phyloP scores from a whole-genome alignment of 2,113 vertebrate species.

The Sinocyclocheilus anshuiensis region DNA sequence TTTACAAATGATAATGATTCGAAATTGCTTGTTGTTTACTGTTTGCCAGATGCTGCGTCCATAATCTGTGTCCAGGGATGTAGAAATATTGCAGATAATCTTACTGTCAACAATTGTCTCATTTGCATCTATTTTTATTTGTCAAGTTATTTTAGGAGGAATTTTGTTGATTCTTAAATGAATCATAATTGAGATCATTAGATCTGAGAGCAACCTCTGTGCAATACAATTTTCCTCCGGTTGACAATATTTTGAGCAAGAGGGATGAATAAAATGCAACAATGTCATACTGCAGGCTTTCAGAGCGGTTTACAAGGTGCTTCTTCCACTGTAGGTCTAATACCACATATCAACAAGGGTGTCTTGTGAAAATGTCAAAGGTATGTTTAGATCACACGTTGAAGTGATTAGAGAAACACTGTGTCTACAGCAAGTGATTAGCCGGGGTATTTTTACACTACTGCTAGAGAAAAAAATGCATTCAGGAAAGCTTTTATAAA shows the following conservation, averaged over 20 bases:
- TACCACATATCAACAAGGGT: constrained; percentile 63
- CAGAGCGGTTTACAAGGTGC: constrained; percentile 66
- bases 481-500: not conserved
- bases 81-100: not conserved
- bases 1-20: not conserved
- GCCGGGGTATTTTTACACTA: constrained; percentile 24
- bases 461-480: not conserved
- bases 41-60: not conserved
- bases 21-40: not conserved
- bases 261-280: constrained; percentile 59
- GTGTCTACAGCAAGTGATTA: constrained; percentile 17
- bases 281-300: constrained; percentile 67
- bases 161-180: not conserved
- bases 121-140: not conserved
- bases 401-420: constrained; percentile 9
- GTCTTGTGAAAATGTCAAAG: constrained; percentile 71
- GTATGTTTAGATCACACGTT: constrained; percentile 52
- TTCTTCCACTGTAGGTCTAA: constrained; percentile 56
- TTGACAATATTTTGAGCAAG: constrained; percentile 47
- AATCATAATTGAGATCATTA: not conserved
- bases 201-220: not conserved
- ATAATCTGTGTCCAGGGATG: not conserved
- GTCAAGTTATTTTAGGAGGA: not conserved
- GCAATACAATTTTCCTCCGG: not conserved
- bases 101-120: not conserved